Percentiles rank a stretch among this genome's conserved stretches.
phyloP scores from a whole-genome alignment of 1,140 invertebrate species.

The Drosophila watanabei region DNA sequence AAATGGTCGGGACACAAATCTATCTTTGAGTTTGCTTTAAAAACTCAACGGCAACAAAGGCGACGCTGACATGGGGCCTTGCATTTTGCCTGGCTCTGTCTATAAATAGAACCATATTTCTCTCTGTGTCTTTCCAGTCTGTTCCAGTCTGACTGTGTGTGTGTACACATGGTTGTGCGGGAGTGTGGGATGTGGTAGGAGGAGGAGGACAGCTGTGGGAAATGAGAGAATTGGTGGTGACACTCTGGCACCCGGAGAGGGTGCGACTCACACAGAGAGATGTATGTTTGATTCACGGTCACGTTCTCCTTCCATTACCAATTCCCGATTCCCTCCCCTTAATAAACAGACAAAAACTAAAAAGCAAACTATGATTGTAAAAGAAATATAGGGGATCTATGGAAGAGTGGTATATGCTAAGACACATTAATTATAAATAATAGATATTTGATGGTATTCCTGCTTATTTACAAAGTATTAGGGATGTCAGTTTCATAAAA shows the following conservation, averaged over 20 bases:
- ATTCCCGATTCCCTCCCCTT: not conserved
- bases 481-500: not conserved
- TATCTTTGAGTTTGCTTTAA: constrained; percentile 42
- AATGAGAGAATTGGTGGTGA: constrained; percentile 48
- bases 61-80: constrained; percentile 38
- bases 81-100: constrained; percentile 35
- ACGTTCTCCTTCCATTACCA: constrained; percentile 18
- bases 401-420: not conserved
- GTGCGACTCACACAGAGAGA: constrained; percentile 15
- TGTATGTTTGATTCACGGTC: constrained; percentile 40
- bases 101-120: constrained; percentile 47
- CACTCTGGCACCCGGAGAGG: constrained; percentile 38
- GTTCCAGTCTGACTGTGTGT: constrained; percentile 1
- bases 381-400: constrained; percentile 5
- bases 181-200: constrained; percentile 39
- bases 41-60: constrained; percentile 17
- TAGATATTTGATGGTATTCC: not conserved
- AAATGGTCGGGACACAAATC: constrained; percentile 66
- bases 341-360: constrained; percentile 12
- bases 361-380: constrained; percentile 1
- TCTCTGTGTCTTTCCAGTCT: constrained; percentile 1
- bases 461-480: not conserved
- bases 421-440: not conserved
- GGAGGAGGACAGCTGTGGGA: constrained; percentile 49
- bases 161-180: constrained; percentile 1